Percentiles rank a stretch among this genome's conserved stretches.
Conservation (phyloP, 1,140 invertebrate species). For the Panulirus ornatus region DNA sequence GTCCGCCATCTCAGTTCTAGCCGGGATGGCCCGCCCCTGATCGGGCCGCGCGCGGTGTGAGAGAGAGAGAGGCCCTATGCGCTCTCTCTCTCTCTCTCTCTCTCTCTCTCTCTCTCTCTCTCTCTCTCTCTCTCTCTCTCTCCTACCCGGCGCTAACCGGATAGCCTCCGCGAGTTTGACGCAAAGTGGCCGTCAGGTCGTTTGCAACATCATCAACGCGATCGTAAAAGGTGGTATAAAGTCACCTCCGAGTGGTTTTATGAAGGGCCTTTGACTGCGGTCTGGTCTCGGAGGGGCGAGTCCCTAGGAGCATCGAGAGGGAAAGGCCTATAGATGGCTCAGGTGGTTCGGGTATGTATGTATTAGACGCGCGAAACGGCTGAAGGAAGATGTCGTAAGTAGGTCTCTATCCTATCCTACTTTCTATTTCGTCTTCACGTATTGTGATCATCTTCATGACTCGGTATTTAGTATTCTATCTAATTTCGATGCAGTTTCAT, state of each 20-base stretch:
- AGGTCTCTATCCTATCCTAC: too few species aligned
- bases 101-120: too few species aligned
- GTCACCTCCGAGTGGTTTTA: constrained; percentile 67
- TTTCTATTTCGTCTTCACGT: too few species aligned
- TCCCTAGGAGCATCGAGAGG: not conserved
- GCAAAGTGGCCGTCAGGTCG: constrained; percentile 57
- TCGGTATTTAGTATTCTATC: too few species aligned
- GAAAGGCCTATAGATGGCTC: not conserved
- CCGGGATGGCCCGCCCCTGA: constrained; percentile 6
- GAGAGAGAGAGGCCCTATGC: too few species aligned
- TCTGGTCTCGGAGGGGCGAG: constrained; percentile 15
- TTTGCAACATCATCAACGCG: constrained; percentile 70
- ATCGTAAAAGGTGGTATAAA: constrained; percentile 66
- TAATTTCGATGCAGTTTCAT: too few species aligned
- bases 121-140: too few species aligned
- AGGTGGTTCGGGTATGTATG: too few species aligned
- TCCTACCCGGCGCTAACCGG: constrained; percentile 14
- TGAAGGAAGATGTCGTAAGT: too few species aligned
- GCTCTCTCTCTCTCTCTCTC: too few species aligned
- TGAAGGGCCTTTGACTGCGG: constrained; percentile 37
- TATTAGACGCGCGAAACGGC: too few species aligned
- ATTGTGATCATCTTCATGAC: too few species aligned
- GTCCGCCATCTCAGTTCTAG: constrained; percentile 69
- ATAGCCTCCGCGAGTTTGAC: constrained; percentile 37
- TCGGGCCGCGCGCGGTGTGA: not conserved